phyloP scores from a whole-genome alignment of 1,140 invertebrate species.

The Caenorhabditis tropicalis region DNA sequence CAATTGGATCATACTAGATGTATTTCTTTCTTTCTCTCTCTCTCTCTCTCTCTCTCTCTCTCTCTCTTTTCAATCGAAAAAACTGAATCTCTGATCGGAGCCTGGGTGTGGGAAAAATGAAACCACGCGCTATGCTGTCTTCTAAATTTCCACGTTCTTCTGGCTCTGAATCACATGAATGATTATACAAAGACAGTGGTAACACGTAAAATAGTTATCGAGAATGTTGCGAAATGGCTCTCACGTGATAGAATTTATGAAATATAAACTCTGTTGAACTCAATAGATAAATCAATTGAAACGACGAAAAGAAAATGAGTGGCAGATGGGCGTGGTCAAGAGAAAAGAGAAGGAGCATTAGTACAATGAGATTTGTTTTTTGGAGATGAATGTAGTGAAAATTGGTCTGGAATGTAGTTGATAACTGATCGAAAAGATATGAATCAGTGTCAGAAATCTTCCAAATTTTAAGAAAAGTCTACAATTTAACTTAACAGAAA shows the following conservation, averaged over 20 bases:
- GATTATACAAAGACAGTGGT: not conserved
- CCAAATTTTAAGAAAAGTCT: not conserved
- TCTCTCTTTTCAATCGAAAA: no score
- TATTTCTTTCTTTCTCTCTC: no score
- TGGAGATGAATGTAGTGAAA: conserved; percentile 8
- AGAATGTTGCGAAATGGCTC: not conserved
- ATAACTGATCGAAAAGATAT: not conserved
- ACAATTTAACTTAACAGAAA: not conserved
- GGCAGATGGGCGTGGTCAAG: not conserved
- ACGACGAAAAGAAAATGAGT: not conserved
- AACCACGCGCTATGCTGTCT: not conserved
- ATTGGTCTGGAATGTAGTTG: not conserved
- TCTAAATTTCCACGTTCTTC: not conserved
- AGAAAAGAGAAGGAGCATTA: not conserved
- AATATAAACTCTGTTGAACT: not conserved
- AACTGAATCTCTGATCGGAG: not conserved
- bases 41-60: no score
- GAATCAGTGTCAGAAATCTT: not conserved
- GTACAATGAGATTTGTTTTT: conserved; percentile 8
- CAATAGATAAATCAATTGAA: not conserved
- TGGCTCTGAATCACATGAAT: not conserved
- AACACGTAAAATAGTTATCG: not conserved
- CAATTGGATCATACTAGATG: no score
- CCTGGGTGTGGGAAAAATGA: not conserved
- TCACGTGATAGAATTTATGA: not conserved